A percentile compares a stretch with the other conserved stretches of the same genome.
phyloP scores from a whole-genome alignment of 2,888 invertebrate genomes.

The Baronia brevicornis region DNA sequence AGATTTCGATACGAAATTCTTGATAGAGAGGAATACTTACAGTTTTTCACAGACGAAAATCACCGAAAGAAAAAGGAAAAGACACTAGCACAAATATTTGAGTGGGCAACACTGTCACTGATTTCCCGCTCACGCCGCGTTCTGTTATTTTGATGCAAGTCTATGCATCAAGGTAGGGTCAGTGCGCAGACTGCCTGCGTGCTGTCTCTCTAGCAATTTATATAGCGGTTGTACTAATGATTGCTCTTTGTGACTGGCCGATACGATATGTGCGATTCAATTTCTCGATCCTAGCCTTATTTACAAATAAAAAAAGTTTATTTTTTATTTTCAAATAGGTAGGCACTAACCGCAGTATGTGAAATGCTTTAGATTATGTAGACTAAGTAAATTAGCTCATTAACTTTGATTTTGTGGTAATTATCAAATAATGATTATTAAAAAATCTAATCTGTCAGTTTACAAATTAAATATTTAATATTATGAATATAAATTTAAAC shows the following conservation, averaged over 20 bases:
- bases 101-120: conserved; percentile 20
- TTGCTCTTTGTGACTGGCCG: conserved; percentile 14
- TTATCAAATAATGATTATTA: too few species aligned
- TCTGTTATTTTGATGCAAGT: conserved; percentile 24
- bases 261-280: conserved; percentile 18
- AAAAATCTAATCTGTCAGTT: too few species aligned
- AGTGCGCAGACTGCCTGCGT: conserved; percentile 39
- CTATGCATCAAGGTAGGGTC: conserved; percentile 31
- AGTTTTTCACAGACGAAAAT: not conserved
- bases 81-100: conserved; percentile 8
- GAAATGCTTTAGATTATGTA: conserved; percentile 13
- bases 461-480: too few species aligned
- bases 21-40: conserved; percentile 10
- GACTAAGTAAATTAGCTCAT: too few species aligned
- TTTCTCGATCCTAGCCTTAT: conserved; percentile 21
- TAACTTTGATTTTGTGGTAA: too few species aligned
- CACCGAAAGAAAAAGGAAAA: conserved; percentile 2
- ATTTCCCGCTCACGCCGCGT: conserved; percentile 26
- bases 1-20: too few species aligned
- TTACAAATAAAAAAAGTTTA: too few species aligned
- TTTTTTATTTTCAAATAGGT: conserved; percentile 14
- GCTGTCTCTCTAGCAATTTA: conserved; percentile 38
- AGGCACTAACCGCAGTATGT: too few species aligned
- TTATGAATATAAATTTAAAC: too few species aligned
- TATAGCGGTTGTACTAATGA: conserved; percentile 44